These are phyloP conservation scores for Cynopterus sphinx DNA, from an alignment of 2,797 vertebrate species.

Conservation along the genomic window DNA sequence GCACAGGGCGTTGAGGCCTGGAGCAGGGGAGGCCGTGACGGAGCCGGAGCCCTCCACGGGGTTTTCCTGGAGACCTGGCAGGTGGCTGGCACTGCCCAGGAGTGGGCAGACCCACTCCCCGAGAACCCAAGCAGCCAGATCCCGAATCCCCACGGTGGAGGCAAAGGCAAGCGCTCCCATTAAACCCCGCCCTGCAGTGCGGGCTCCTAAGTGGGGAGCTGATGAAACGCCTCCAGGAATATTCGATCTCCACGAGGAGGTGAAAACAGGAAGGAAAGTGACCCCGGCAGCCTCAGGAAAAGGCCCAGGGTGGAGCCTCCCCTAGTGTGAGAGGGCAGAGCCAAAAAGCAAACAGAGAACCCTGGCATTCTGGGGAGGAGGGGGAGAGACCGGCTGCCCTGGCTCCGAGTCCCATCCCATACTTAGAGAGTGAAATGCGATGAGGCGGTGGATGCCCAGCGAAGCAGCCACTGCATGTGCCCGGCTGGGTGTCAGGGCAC, in stretches of 20 bases:
- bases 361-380: too few relatives aligned
- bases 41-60: fast-evolving
- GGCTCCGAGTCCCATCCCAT: not conserved
- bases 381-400: fast-evolving
- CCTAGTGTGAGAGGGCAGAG: fast-evolving
- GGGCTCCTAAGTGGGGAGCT: too few relatives aligned
- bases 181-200: too few relatives aligned
- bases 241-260: not conserved
- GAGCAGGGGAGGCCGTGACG: not conserved
- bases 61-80: not conserved
- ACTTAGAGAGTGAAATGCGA: conserved; percentile 27
- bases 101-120: not conserved
- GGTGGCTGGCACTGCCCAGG: not conserved
- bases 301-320: not conserved
- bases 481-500: not conserved
- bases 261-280: not conserved
- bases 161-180: not conserved
- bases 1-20: not conserved
- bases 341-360: not conserved
- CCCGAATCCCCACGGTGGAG: fast-evolving
- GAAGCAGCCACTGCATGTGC: not conserved
- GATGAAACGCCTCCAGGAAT: too few relatives aligned
- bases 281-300: not conserved
- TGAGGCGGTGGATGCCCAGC: not conserved
- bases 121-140: not conserved